Evolutionary conservation across 2,113 vertebrate genomes (phyloP).

Genomic region (Craseonycteris thonglongyai): DNA sequence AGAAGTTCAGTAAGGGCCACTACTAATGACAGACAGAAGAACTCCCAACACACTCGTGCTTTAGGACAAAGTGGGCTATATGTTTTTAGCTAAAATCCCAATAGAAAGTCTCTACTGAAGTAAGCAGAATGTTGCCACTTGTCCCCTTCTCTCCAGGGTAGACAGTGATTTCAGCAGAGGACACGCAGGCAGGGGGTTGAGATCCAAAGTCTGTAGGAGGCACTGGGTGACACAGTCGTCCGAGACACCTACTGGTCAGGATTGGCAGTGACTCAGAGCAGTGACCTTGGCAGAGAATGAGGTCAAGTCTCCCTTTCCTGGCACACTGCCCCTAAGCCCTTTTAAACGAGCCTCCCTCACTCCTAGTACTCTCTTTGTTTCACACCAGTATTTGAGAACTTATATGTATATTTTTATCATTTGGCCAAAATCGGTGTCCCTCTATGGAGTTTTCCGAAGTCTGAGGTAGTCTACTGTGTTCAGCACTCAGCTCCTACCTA

Average conservation of each 20-base stretch:
- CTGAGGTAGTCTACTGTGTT: not conserved
- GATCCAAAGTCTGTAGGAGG: not conserved
- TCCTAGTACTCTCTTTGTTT: not conserved
- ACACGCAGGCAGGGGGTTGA: not conserved
- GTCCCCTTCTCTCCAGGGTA: not conserved
- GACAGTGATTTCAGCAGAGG: not conserved
- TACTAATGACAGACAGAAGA: not conserved
- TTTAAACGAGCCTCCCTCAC: not conserved
- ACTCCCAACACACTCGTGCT: not conserved
- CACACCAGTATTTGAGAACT: not conserved
- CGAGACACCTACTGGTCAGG: not conserved
- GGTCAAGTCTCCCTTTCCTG: fast-evolving
- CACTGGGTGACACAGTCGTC: not conserved
- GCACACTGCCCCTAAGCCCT: fast-evolving
- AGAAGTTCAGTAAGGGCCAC: fast-evolving
- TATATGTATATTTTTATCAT: not conserved
- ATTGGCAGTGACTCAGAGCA: not conserved
- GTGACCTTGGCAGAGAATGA: not conserved
- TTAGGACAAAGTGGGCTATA: not conserved
- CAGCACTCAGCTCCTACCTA: not conserved
- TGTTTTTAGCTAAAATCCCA: not conserved
- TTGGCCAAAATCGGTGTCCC: not conserved
- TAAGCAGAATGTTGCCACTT: not conserved
- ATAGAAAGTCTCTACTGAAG: not conserved
- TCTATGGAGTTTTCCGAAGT: not conserved